phyloP scores from a whole-genome alignment of 2,113 vertebrate genomes.

The Craseonycteris thonglongyai region DNA sequence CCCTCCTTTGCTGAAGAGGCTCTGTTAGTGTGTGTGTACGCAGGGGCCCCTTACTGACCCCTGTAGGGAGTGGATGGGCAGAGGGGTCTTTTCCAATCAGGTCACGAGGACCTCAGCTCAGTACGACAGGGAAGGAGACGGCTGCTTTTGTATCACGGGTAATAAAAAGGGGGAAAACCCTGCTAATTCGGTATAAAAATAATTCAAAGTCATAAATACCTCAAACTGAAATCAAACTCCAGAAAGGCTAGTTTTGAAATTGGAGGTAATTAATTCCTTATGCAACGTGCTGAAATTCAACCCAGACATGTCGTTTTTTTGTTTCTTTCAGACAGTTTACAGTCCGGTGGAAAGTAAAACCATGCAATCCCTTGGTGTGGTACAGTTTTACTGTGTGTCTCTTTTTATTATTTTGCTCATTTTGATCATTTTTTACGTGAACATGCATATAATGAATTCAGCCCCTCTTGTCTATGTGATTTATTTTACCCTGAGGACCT shows the following conservation, averaged over 20 bases:
- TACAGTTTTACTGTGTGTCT: conserved; percentile 32
- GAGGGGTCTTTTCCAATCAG: neutral
- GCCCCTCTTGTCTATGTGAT: neutral
- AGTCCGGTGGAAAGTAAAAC: conserved; percentile 42
- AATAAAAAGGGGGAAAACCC: neutral
- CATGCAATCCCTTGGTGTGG: conserved; percentile 23
- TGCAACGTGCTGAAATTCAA: conserved; percentile 52
- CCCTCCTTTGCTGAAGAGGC: neutral
- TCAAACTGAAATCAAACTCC: conserved; percentile 38
- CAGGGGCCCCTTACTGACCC: neutral
- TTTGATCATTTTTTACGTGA: conserved; percentile 46
- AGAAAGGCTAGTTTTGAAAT: conserved; percentile 51
- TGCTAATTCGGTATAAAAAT: conserved; percentile 14
- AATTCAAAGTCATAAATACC: conserved; percentile 32
- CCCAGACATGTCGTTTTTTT: conserved; percentile 18
- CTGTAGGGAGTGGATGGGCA: neutral
- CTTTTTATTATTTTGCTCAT: conserved; percentile 48
- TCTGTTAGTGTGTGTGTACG: fast-evolving
- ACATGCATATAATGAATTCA: conserved; percentile 30
- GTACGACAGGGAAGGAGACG: neutral
- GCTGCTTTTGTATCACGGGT: neutral
- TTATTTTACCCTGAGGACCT: neutral
- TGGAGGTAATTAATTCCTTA: conserved; percentile 65
- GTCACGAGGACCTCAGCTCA: neutral
- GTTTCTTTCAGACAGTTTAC: conserved; percentile 52